Evolutionary conservation across 2,888 invertebrate genomes (phyloP), one percentile per base, ranked within the genome.

Genomic region (Morpho helenor): DNA sequence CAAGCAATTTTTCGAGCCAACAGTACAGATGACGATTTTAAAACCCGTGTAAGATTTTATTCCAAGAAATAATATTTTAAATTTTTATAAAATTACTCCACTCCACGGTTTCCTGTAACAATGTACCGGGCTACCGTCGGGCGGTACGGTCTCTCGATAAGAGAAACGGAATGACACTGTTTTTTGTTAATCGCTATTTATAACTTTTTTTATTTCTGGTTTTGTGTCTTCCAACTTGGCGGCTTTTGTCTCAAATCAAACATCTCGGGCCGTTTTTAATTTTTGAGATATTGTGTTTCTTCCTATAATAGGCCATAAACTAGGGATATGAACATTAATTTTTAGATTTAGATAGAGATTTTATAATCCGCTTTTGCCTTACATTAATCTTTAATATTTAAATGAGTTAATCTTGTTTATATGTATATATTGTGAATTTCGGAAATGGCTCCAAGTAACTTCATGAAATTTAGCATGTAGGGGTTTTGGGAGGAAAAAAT

Each of bases 141-240:
- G 57, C 61, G 60, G 65, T 65, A 65, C 66, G 63, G 63, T 67
- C 65, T 66, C 69, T 66, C 79, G 86, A 88, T 89, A 87, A 87
- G 79, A 76, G 77, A 77, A 77, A 79, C 79, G 84, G 82, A 85
- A 88, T 87, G 89, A 87, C 87, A 88, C 79, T 83, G 85, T 82
- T 86, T 88, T 84, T 87, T 85, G 85, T 88, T 84, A 87, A 87
- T 85, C 81, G 84, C 85, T 85, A 88, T 90, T 88, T 88, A 88
- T 85, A 79, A 76, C 74, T 80, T 84, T 88, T 87, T 88, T 84
- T 66, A 68, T 71, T 67, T 66, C 61, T 49, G 78, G 70, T 67
- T 67, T 71, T 56, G 60, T 62, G 54, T 52, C 73, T 72, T 74
- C 76, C 73, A 75, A 70, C 76, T 79, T 71, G 75, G 79, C 78